These are phyloP conservation scores for Diaphora mendica DNA, from an alignment of 2,888 invertebrate species.

Conservation along the genomic window DNA sequence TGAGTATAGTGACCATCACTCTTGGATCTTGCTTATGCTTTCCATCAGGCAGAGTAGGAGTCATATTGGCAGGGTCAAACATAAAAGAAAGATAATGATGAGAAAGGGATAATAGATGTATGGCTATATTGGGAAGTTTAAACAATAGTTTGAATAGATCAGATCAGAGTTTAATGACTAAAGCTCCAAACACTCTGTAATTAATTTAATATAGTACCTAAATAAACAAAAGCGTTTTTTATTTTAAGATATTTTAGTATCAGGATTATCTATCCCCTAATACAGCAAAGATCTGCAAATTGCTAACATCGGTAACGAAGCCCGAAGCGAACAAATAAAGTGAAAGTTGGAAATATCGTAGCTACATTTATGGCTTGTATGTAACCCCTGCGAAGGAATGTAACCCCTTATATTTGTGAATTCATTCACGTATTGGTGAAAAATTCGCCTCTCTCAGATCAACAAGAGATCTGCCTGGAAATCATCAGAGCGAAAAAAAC, in stretches of 20 bases:
- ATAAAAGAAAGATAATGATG: too few species aligned
- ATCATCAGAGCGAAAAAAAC: constrained; percentile 82
- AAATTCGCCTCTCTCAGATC: constrained; percentile 82
- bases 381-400: constrained; percentile 27
- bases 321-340: constrained; percentile 58
- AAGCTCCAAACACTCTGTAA: not conserved
- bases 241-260: not conserved
- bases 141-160: too few species aligned
- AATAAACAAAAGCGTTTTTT: not conserved
- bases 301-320: constrained; percentile 49
- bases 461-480: constrained; percentile 81
- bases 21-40: too few species aligned
- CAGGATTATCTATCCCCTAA: not conserved
- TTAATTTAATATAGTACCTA: not conserved
- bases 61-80: too few species aligned
- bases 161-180: too few species aligned
- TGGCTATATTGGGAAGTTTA: too few species aligned
- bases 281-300: constrained; percentile 21
- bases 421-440: constrained; percentile 75
- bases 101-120: too few species aligned
- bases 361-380: constrained; percentile 54
- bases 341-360: constrained; percentile 51
- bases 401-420: constrained; percentile 69
- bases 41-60: too few species aligned
- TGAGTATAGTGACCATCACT: too few species aligned